phyloP scores from a whole-genome alignment of 37 sponge, comb jelly and placozoan genomes.

The Petrosia ficiformis region DNA sequence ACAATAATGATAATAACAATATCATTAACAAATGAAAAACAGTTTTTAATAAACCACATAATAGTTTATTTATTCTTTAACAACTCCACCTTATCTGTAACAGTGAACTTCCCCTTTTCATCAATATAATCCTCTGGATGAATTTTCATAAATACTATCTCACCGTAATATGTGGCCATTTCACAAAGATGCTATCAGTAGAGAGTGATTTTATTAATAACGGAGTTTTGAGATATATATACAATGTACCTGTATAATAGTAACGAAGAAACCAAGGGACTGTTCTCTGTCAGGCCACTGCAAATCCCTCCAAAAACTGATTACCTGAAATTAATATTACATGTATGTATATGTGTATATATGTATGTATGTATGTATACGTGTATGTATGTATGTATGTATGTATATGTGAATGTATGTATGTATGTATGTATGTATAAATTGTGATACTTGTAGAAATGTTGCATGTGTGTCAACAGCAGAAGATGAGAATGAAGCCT shows the following conservation, averaged over 20 bases:
- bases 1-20: background rate
- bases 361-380: no score
- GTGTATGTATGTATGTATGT: no score
- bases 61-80: background rate
- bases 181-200: constrained; percentile 1
- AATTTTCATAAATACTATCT: background rate
- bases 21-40: background rate
- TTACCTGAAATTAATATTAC: constrained; percentile 8
- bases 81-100: constrained; percentile 3
- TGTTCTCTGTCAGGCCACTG: constrained; percentile 39
- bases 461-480: constrained; percentile 41
- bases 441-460: constrained; percentile 30
- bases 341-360: background rate
- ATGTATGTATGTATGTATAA: no score
- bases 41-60: background rate
- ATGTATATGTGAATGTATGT: no score
- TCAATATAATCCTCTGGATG: background rate
- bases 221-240: background rate
- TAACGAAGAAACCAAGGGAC: constrained; percentile 9
- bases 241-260: constrained; percentile 14
- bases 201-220: background rate
- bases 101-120: background rate
- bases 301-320: constrained; percentile 21
- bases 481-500: constrained; percentile 40
- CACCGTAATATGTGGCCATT: background rate